A percentile compares a stretch with the other conserved stretches of the same genome.
Conservation (phyloP, 2,113 vertebrate genomes). For the Neogale vison region DNA sequence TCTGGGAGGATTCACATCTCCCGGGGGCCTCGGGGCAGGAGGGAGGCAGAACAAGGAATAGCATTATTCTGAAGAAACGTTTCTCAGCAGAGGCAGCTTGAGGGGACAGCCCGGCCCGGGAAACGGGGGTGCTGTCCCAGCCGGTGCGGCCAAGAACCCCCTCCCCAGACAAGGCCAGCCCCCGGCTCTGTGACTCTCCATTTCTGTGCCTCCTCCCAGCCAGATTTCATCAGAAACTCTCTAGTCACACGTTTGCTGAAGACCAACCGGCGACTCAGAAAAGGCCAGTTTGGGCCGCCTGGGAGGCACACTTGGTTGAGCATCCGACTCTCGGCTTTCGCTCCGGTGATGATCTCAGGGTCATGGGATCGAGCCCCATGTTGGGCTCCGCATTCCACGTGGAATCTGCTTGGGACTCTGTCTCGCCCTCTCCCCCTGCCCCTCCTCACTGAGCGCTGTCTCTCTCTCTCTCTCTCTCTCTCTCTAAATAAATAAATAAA, state of each 20-base stretch:
- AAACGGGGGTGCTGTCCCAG: background rate
- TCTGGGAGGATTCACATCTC: rapidly evolving
- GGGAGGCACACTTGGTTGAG: background rate
- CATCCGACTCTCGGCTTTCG: background rate
- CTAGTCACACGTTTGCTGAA: background rate
- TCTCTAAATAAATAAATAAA: background rate
- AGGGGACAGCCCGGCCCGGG: background rate
- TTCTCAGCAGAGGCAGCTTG: background rate
- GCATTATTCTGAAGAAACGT: background rate
- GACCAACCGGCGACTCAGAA: background rate
- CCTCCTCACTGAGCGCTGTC: background rate
- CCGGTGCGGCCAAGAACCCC: rapidly evolving
- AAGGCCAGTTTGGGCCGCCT: background rate
- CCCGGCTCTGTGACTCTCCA: background rate
- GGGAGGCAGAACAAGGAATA: background rate
- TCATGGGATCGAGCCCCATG: background rate
- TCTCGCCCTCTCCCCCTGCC: background rate
- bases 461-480: background rate
- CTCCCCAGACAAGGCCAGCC: background rate
- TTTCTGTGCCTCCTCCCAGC: background rate
- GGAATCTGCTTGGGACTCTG: background rate
- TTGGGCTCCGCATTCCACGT: background rate
- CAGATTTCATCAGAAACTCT: background rate
- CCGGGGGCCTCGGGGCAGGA: background rate
- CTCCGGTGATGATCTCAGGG: background rate